A percentile compares a stretch with the other conserved stretches of the same genome.
Conservation (phyloP, 2,888 invertebrate species). For the Hypsopygia costalis region DNA sequence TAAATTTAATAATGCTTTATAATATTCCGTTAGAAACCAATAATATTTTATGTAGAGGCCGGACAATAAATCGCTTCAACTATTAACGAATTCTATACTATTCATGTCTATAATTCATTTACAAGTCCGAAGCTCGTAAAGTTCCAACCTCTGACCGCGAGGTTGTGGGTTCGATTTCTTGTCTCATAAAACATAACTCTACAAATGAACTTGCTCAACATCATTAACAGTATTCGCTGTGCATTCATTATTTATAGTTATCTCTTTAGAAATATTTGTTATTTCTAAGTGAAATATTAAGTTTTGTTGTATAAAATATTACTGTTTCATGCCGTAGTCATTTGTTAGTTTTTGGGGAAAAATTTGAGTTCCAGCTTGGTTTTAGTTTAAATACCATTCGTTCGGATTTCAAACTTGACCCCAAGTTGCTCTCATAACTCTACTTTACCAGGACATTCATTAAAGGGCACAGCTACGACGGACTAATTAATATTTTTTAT, state of each 20-base stretch:
- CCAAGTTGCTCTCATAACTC: no score
- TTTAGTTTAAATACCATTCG: no score
- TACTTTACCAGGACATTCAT: no score
- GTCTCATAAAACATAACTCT: constrained; percentile 29
- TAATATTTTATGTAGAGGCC: constrained; percentile 21
- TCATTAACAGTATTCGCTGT: constrained; percentile 10
- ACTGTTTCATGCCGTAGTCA: no score
- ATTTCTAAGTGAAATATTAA: not conserved
- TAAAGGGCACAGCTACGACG: no score
- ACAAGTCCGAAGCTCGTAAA: constrained; percentile 36
- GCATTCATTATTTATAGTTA: not conserved
- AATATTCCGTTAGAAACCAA: not conserved
- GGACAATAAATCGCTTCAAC: constrained; percentile 29
- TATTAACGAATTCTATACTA: constrained; percentile 22
- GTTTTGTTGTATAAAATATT: no score
- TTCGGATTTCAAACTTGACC: no score
- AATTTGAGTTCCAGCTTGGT: no score
- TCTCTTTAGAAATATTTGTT: not conserved
- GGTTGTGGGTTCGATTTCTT: constrained; percentile 27
- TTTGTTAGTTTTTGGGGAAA: no score
- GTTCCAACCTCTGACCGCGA: constrained; percentile 36
- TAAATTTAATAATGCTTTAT: no score
- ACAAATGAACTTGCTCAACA: constrained; percentile 25
- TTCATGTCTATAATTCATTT: constrained; percentile 25
- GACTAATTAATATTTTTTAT: no score